Conservation (phyloP, 2,797 vertebrate genomes). For the Mergus octosetaceus region DNA sequence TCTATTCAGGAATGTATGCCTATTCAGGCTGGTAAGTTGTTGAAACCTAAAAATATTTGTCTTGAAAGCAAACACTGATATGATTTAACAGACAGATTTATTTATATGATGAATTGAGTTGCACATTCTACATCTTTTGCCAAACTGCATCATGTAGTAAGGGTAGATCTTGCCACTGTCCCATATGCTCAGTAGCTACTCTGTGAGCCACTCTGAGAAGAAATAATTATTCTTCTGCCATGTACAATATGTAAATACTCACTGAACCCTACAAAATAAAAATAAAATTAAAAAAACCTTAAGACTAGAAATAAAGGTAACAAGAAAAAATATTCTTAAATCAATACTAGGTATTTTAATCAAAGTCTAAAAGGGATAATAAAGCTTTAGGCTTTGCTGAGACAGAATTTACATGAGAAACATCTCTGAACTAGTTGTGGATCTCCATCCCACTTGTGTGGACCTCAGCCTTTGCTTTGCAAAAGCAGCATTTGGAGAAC, state of each 20-base stretch:
- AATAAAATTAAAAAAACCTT: not conserved
- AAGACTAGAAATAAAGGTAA: not conserved
- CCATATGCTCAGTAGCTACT: not conserved
- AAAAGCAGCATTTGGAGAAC: not conserved
- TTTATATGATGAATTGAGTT: not conserved
- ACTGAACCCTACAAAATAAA: not conserved
- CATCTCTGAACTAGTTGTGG: not conserved
- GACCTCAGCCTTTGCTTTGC: not conserved
- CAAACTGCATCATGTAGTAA: not conserved
- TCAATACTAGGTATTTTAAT: not conserved
- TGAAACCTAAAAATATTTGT: not conserved
- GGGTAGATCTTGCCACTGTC: not conserved
- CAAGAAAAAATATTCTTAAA: not conserved
- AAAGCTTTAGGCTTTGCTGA: not conserved
- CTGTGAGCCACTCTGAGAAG: not conserved
- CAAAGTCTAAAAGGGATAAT: not conserved
- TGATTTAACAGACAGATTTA: not conserved
- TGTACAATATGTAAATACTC: not conserved
- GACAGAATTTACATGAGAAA: not conserved
- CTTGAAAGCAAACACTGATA: not conserved
- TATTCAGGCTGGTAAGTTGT: constrained; percentile 92
- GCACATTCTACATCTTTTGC: not conserved
- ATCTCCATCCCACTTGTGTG: not conserved
- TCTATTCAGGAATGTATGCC: constrained; percentile 98
- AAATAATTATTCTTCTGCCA: not conserved